A percentile compares a stretch with the other conserved stretches of the same genome.
Conservation (phyloP, 2,113 vertebrate species). For the Struthio camelus region DNA sequence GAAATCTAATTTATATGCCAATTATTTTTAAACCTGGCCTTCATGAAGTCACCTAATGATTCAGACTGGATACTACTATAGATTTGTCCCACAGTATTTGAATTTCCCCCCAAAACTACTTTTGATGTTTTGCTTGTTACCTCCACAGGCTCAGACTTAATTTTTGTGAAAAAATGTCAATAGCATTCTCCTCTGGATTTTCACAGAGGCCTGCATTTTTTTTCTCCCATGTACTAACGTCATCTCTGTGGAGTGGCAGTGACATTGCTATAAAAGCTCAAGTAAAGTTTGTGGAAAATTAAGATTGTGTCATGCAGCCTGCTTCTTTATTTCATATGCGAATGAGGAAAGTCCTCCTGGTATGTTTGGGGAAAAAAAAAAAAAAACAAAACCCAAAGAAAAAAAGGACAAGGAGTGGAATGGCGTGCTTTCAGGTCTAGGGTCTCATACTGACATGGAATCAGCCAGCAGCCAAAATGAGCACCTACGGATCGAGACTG, state of each 20-base stretch:
- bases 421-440: background rate
- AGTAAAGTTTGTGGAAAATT: background rate
- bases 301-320: background rate
- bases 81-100: background rate
- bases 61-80: background rate
- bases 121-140: background rate
- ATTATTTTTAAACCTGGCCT: background rate
- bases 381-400: too few species aligned
- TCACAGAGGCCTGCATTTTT: background rate
- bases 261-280: background rate
- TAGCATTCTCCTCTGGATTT: background rate
- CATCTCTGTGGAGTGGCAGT: background rate
- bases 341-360: background rate
- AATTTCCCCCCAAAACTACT: background rate
- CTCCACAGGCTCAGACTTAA: background rate
- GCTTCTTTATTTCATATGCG: background rate
- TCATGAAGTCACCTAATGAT: background rate
- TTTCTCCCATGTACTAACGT: background rate
- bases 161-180: background rate
- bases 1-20: background rate
- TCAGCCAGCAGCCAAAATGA: background rate
- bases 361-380: background rate
- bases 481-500: background rate
- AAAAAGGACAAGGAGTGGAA: background rate
- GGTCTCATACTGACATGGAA: background rate